A percentile compares a stretch with the other conserved stretches of the same genome.
Evolutionary conservation across 2,888 invertebrate genomes (phyloP).

Genomic region (Hyalella azteca): DNA sequence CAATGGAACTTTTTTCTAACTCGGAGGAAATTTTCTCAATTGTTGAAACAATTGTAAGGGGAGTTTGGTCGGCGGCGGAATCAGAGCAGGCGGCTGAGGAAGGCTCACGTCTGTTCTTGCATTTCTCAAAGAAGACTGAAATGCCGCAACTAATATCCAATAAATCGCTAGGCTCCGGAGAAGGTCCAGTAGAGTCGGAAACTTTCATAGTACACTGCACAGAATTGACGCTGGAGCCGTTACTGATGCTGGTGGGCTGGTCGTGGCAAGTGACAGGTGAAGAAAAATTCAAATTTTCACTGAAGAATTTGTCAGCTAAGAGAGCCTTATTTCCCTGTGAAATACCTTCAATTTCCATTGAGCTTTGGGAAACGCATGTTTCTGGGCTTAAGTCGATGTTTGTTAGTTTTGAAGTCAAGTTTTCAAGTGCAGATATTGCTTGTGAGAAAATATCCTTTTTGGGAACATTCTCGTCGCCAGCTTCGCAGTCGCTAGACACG

Average conservation of each 20-base stretch:
- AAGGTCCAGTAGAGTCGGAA: slow-evolving; percentile 13
- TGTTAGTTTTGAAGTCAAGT: no score
- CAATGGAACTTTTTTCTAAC: not conserved
- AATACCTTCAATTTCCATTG: no score
- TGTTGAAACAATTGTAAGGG: not conserved
- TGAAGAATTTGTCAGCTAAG: not conserved
- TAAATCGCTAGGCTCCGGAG: slow-evolving; percentile 1
- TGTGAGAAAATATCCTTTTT: no score
- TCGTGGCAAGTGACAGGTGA: not conserved
- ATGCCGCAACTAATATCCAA: slow-evolving; percentile 11
- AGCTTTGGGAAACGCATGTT: no score
- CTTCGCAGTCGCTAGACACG: no score
- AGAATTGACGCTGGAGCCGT: not conserved
- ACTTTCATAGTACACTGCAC: not conserved
- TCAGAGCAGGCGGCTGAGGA: not conserved
- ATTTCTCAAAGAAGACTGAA: slow-evolving; percentile 16
- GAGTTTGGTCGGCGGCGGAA: not conserved
- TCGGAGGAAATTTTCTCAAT: not conserved
- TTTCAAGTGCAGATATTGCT: no score
- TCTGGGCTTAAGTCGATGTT: no score
- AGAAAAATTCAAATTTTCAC: not conserved
- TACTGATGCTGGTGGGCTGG: not conserved
- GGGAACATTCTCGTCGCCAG: no score
- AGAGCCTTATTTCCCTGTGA: no score
- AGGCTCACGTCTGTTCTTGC: not conserved